These are phyloP conservation scores for Channa maculata DNA, from an alignment of 2,113 vertebrate genomes.

Conservation along the genomic window DNA sequence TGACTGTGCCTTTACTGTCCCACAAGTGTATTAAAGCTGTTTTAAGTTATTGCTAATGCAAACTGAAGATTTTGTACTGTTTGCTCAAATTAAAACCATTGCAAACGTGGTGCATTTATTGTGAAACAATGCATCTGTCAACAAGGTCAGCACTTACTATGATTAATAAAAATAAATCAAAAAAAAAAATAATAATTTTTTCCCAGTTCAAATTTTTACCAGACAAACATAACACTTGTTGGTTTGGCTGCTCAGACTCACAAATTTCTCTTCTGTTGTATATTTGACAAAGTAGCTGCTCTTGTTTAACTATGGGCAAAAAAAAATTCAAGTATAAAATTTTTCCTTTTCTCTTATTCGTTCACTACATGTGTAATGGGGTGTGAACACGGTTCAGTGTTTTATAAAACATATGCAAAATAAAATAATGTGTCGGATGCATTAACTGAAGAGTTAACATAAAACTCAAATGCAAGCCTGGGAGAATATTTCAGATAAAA, in stretches of 20 bases:
- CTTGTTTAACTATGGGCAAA: no score
- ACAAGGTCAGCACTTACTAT: no score
- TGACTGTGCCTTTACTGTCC: no score
- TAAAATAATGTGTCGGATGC: constrained; percentile 6
- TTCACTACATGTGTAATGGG: not conserved
- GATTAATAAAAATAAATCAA: no score
- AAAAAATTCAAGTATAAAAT: not conserved
- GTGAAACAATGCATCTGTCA: not conserved
- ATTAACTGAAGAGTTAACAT: constrained; percentile 2
- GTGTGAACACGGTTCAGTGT: not conserved
- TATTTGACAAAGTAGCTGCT: no score
- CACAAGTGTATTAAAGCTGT: no score
- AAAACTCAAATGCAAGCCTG: constrained; percentile 32
- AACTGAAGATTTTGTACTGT: not conserved
- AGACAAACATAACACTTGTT: no score
- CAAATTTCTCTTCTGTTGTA: no score
- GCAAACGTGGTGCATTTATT: constrained; percentile 3
- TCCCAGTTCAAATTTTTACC: no score
- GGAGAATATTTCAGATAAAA: constrained; percentile 33
- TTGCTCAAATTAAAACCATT: constrained; percentile 8
- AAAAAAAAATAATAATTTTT: no score
- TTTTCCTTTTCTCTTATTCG: not conserved
- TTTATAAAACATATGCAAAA: constrained; percentile 12
- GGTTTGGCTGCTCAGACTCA: no score
- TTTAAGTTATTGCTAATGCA: no score